Base-by-base conservation (phyloP, 2,888 invertebrate genomes). In the Dusona sp. region DNA sequence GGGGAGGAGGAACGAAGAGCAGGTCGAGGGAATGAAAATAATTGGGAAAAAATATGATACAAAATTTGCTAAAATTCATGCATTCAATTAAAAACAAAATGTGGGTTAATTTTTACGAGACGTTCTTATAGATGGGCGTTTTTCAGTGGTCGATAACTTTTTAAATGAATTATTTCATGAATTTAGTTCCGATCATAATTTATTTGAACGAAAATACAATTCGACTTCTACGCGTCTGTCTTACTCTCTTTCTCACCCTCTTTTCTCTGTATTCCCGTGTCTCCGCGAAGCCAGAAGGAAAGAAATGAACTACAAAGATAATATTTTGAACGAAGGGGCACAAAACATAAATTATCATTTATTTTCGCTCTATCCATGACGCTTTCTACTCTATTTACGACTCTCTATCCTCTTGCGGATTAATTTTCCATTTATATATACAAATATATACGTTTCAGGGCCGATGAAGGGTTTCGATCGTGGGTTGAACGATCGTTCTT, bases 341-440 rank as follows among this genome's bases (percentile, higher is more conserved):
- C 29, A 64, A 83, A 22, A 73, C 19, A 8, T 3, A 22, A 78
- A 61, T 38, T 45, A 57, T 65, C 45, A 84, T 36, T 75, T 65
- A 22, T 74, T 68, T 42, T 75, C 65, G 61, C 79, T 84, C 84
- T 86, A 16, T 83, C 77, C 79, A 79, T 86, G 72, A 82, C 84
- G 83, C 83, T 85, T 85, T 85, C 74, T 88, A 85, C 85, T 86
- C 42, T 85, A 57, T 78, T 72, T 67, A 85, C 85, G 61, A 80
- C 73, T 78, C 78, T 78, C 67, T 75, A 29, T 42, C 54, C 54
- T 78, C 84, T 79, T 70, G 84, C 87, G 61, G 84, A 82, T 84
- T 87, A 87, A 87, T 87, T 82, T 82, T 84, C 65, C 54, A 73
- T 81, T 73, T 64, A 48, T 73, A 51, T 25, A 51, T 64, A 73